Base-by-base conservation (phyloP, 2,113 vertebrate genomes). In the Todiramphus saurophagus region DNA sequence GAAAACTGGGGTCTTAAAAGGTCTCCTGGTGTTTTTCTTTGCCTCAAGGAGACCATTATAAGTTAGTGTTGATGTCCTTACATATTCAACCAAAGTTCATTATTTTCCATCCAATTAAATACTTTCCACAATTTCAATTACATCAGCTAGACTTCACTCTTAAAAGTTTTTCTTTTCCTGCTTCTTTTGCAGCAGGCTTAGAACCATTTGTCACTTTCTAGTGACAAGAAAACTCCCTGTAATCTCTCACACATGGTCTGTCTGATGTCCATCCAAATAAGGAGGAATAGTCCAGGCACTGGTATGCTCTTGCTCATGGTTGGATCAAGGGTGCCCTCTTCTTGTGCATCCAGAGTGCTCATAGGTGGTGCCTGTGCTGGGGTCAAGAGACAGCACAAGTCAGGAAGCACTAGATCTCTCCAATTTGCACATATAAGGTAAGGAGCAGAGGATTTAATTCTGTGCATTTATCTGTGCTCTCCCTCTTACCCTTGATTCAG, bases 1-100 rank as follows among this genome's bases (percentile, higher is more conserved):
- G 73, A 83, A 72, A 78, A 84, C 68, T 89, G 79, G 77, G 74
- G 81, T 89, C 66, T 95, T 96, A 83, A 96, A 96, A 96, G 87
- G 39, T 91, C 37, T 94, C 96, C 93, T 80, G 70, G 50, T 94
- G 91, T 69, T 94, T 80, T 43, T 58, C 62, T 82, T 79, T 91
- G 76, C 59, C 33, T 85, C 23, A 80, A 93, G 74, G 50, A 87
- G 67, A 55, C 20, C 13, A 56, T 95, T 96, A 87, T 63, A 33
- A 39, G 37, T 70, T 68, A 69, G 9, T 27, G 12, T 58, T 91
- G 58, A 80, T 77, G 20, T 62, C 37, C 83, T 95, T 24, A 56
- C 5, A 33, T 3, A 21, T 80, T 91, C 70, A 60, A 80, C 30
- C 20, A 63, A 89, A 84, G 41, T 77, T 95, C 28, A 59, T 89